phyloP scores from a whole-genome alignment of 2,888 invertebrate genomes.

The Aporophyla nigra region DNA sequence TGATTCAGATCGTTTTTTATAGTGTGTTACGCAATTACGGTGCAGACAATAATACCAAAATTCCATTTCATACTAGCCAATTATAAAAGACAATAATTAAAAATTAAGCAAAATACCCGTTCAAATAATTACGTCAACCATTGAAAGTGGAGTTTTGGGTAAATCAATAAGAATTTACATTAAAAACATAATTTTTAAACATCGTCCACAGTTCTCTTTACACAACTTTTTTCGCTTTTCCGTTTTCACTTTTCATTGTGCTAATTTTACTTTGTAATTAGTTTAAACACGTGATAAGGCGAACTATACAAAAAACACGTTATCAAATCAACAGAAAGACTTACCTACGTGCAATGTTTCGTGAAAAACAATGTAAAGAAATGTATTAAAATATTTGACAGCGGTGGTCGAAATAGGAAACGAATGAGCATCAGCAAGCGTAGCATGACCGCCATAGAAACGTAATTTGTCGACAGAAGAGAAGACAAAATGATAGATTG shows the following conservation, averaged over 20 bases:
- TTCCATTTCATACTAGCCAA: conserved; percentile 14
- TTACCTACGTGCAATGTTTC: not conserved
- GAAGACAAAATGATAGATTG: no score
- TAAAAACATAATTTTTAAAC: conserved; percentile 2
- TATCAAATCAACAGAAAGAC: not conserved
- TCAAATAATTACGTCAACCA: conserved; percentile 45
- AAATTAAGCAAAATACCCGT: conserved; percentile 47
- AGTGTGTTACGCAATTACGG: no score
- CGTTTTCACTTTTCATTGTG: not conserved
- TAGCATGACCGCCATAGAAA: no score
- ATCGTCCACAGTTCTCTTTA: conserved; percentile 1
- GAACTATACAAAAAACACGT: not conserved
- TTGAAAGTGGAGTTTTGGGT: conserved; percentile 41
- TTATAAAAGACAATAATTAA: conserved; percentile 39
- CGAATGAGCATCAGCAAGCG: no score
- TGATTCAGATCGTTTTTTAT: no score
- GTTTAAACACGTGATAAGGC: conserved; percentile 9
- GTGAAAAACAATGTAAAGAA: not conserved
- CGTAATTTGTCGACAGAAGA: no score
- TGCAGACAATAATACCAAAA: no score
- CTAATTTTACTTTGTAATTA: conserved; percentile 31
- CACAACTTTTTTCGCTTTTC: conserved; percentile 9
- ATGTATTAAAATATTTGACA: not conserved
- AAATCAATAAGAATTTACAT: conserved; percentile 25
- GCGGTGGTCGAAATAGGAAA: no score